Base-by-base conservation (phyloP, 2,888 invertebrate species). In the Pilophorus perplexus region DNA sequence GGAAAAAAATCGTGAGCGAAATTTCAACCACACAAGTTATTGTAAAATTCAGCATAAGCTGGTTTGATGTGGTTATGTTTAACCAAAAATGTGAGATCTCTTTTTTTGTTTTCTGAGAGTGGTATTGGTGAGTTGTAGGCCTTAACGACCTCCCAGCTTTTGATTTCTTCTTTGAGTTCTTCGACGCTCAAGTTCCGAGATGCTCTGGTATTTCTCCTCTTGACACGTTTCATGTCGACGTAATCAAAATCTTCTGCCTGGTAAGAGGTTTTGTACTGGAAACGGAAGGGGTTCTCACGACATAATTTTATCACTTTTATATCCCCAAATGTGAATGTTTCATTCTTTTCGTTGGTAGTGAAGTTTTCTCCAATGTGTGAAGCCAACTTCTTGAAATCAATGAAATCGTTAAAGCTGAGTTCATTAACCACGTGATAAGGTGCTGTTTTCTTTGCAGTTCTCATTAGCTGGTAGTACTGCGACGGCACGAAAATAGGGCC, bases 271-370 rank as follows among this genome's bases (percentile, higher is more conserved):
- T 57, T 57, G 38, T 38, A 57, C 38, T 33, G 37, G 22, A 57
- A 57, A 10, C 14, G 16, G 38, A 57, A 57, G 16, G 57, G 57
- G 57, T 57, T 57, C 18, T 57, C 57, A 18, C 38, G 33, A 38
- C 57, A 57, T 38, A 57, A 38, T 38, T 57, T 57, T 37, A 57
- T 38, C 22, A 38, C 57, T 57, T 57, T 57, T 14, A 57, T 57
- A 10, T 57, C 57, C 33, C 57, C 38, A 20, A 57, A 57, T 18
- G 33, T 37, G 38, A 57, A 57, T 16, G 37, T 18, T 16, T 37
- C 22, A 33, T 52, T 52, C 14, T 52, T 27, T 52, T 52, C 28
- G 25, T 52, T 23, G 14, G 27, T 14, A 18, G 4, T 52, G 25
- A 27, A 52, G 25, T 57, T 57, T 8, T 57, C 38, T 10, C 57